Conservation (phyloP, 2,888 invertebrate species). For the Epsilonema sp. region DNA sequence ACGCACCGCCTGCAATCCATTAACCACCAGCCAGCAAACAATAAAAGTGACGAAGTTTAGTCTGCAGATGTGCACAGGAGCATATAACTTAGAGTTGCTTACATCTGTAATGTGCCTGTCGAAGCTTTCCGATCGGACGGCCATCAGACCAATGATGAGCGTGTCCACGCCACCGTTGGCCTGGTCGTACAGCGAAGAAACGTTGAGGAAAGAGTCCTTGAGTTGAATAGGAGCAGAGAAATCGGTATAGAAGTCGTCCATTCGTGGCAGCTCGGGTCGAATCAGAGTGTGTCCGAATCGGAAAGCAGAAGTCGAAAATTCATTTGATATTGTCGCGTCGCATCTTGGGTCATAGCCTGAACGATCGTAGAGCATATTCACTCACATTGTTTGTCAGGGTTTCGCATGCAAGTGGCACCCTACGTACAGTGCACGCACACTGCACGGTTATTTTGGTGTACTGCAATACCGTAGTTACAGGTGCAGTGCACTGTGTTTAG, state of each 20-base stretch:
- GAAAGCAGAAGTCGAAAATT: slow-evolving; percentile 53
- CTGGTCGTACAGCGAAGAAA: slow-evolving; percentile 19
- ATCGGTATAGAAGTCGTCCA: slow-evolving; percentile 17
- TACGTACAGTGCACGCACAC: too few relatives aligned
- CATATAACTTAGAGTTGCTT: too few relatives aligned
- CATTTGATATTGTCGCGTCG: slow-evolving; percentile 58
- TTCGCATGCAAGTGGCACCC: too few relatives aligned
- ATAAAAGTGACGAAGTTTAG: too few relatives aligned
- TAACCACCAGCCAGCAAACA: background rate
- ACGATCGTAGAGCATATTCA: too few relatives aligned
- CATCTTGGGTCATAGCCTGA: slow-evolving; percentile 43
- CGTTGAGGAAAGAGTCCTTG: slow-evolving; percentile 19
- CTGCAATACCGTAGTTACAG: too few relatives aligned
- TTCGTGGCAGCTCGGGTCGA: slow-evolving; percentile 50
- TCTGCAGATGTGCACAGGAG: too few relatives aligned
- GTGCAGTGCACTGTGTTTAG: too few relatives aligned
- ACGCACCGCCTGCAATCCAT: slow-evolving; percentile 16
- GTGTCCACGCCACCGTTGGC: slow-evolving; percentile 25
- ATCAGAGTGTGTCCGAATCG: slow-evolving; percentile 47
- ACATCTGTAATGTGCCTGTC: slow-evolving; percentile 15
- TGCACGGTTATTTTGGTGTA: too few relatives aligned
- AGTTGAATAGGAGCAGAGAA: slow-evolving; percentile 6
- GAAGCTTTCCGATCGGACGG: slow-evolving; percentile 21
- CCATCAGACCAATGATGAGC: slow-evolving; percentile 26
- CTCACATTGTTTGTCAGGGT: too few relatives aligned